phyloP scores from a whole-genome alignment of 2,888 invertebrate species.

The Mesochorus sp. region DNA sequence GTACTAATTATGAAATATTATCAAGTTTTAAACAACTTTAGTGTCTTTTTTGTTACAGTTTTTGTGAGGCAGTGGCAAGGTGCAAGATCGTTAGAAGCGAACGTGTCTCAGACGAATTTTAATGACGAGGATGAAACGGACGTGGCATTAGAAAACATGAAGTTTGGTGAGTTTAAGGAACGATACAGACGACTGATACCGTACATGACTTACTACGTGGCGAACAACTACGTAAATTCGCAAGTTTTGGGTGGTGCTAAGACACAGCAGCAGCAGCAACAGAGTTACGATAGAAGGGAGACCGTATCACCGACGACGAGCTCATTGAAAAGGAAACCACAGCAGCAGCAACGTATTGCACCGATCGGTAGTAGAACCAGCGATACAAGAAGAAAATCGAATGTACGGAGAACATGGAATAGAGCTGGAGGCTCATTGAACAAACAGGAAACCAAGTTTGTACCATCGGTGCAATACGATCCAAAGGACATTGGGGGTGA shows the following conservation, averaged over 20 bases:
- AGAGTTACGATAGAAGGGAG: slow-evolving; percentile 38
- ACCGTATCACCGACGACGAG: slow-evolving; percentile 26
- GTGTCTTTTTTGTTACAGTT: slow-evolving; percentile 67
- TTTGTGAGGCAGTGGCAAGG: slow-evolving; percentile 56
- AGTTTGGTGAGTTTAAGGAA: slow-evolving; percentile 84
- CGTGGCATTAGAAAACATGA: slow-evolving; percentile 67
- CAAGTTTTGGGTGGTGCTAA: slow-evolving; percentile 70
- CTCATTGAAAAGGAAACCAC: slow-evolving; percentile 50
- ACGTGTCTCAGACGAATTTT: slow-evolving; percentile 60
- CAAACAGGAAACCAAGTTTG: slow-evolving; percentile 71
- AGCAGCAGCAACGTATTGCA: slow-evolving; percentile 46
- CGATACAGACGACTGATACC: slow-evolving; percentile 91
- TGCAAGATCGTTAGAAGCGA: slow-evolving; percentile 58
- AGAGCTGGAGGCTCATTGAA: not conserved
- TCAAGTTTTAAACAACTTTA: not conserved
- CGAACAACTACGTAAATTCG: slow-evolving; percentile 85
- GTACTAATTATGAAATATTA: no score
- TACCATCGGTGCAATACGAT: slow-evolving; percentile 79
- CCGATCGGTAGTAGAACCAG: slow-evolving; percentile 24
- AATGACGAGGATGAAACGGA: slow-evolving; percentile 66
- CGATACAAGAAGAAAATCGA: slow-evolving; percentile 51
- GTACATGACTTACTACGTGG: slow-evolving; percentile 91
- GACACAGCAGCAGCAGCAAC: slow-evolving; percentile 76
- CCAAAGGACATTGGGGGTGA: slow-evolving; percentile 72
- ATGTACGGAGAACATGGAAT: slow-evolving; percentile 17